Base-by-base conservation (phyloP, 2,888 invertebrate genomes). In the Enchytraeus crypticus region DNA sequence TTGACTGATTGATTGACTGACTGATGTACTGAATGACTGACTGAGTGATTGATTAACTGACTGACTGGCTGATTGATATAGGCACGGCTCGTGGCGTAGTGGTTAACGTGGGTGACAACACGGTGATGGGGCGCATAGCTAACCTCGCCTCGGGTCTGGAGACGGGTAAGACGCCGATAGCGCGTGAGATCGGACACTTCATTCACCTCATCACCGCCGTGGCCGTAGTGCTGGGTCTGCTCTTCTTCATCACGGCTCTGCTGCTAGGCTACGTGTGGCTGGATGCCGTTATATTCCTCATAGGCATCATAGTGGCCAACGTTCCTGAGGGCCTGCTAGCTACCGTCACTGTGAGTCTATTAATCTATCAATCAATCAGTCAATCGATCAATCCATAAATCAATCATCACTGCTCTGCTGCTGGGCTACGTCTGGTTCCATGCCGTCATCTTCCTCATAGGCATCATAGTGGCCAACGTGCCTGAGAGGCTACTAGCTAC, bases 231-330 rank as follows among this genome's bases (percentile, higher is more conserved):
- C 82, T 87, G 43, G 89, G 88, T 8, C 89, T 98, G 33, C 89
- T 95, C 51, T 97, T 98, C 86, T 98, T 98, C 85, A 78, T 96
- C 63, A 96, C 97, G 78, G 96, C 97, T 66, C 92, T 98, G 82
- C 74, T 93, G 77, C 87, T 98, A 71, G 95, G n/a, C n/a, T n/a
- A n/a, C n/a, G n/a, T n/a, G n/a, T n/a, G n/a, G n/a, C n/a, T n/a
- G n/a, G n/a, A n/a, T n/a, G n/a, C n/a, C n/a, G n/a, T n/a, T n/a
- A n/a, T n/a, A n/a, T n/a, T n/a, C n/a, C n/a, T n/a, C n/a, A 98
- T 98, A 80, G 97, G 97, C 64, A 97, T 98, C 82, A 98, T 98
- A 82, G 97, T 98, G 68, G 98, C 97, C 69, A 98, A 98, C 82
- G 97, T 98, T 72, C 97, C 97, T 46, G 97, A 98, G 84, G 96